phyloP scores from a whole-genome alignment of 2,113 vertebrate species.

The Tragelaphus scriptus region DNA sequence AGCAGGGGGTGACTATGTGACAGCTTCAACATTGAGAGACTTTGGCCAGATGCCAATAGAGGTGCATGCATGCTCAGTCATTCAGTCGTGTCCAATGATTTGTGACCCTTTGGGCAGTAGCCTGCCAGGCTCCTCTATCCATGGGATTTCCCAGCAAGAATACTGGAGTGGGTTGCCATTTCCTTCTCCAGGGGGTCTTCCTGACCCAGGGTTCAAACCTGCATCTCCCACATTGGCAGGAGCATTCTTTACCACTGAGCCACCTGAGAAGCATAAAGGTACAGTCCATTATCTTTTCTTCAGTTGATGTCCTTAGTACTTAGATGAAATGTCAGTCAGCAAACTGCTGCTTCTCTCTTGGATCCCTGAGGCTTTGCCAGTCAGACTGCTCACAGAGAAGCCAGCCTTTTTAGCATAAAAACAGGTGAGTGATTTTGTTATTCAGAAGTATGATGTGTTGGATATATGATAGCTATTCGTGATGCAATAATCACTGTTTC shows the following conservation, averaged over 20 bases:
- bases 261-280: neutral
- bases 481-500: constrained; percentile 8
- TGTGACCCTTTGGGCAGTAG: neutral
- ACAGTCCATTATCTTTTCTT: constrained; percentile 15
- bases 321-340: constrained; percentile 50
- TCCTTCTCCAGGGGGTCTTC: neutral
- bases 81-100: neutral
- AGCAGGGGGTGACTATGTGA: neutral
- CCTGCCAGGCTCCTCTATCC: neutral
- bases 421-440: constrained; percentile 51
- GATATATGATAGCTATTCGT: neutral
- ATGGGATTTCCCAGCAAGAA: neutral
- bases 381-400: neutral
- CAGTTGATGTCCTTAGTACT: constrained; percentile 28
- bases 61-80: neutral
- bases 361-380: constrained; percentile 2
- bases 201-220: neutral
- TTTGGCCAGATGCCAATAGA: neutral
- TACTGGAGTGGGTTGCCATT: neutral
- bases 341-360: neutral
- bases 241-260: neutral
- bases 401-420: constrained; percentile 23
- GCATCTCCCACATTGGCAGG: neutral
- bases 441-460: neutral
- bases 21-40: constrained; percentile 37